phyloP scores from a whole-genome alignment of 2,113 vertebrate genomes.

The Chamaea fasciata region DNA sequence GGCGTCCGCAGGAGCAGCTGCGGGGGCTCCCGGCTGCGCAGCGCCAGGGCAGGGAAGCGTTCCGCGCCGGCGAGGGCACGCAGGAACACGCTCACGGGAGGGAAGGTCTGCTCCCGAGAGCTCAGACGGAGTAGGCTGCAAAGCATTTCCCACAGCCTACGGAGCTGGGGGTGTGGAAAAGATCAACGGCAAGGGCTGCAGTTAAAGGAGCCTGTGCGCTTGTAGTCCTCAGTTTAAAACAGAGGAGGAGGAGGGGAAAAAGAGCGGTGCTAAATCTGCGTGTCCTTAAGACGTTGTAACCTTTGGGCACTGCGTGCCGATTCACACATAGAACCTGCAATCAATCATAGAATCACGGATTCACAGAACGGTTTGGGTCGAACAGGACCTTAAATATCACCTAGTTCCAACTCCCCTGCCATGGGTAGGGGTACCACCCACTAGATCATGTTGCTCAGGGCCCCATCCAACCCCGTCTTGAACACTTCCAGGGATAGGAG shows the following conservation, averaged over 20 bases:
- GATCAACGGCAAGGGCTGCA: background rate
- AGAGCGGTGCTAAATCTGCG: background rate
- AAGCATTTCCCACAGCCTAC: background rate
- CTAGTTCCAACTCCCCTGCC: background rate
- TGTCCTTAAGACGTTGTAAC: background rate
- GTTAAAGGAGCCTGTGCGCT: background rate
- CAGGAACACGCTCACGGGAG: background rate
- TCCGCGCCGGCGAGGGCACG: background rate
- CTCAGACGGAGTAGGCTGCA: background rate
- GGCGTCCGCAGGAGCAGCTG: background rate
- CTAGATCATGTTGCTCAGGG: background rate
- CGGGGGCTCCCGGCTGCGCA: background rate
- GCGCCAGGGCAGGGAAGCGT: background rate
- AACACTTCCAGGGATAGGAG: background rate
- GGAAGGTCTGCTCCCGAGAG: background rate
- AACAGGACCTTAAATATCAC: background rate
- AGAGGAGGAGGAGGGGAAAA: fast-evolving
- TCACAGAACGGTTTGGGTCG: background rate
- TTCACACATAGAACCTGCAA: background rate
- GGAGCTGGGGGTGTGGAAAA: background rate
- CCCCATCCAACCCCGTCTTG: background rate
- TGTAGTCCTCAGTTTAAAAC: background rate
- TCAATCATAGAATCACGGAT: background rate
- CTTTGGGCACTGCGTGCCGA: background rate
- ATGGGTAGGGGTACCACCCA: background rate